Evolutionary conservation across 1,140 invertebrate species (phyloP), one percentile per base, ranked within the genome.

Genomic region (Stegodyphus dumicola): DNA sequence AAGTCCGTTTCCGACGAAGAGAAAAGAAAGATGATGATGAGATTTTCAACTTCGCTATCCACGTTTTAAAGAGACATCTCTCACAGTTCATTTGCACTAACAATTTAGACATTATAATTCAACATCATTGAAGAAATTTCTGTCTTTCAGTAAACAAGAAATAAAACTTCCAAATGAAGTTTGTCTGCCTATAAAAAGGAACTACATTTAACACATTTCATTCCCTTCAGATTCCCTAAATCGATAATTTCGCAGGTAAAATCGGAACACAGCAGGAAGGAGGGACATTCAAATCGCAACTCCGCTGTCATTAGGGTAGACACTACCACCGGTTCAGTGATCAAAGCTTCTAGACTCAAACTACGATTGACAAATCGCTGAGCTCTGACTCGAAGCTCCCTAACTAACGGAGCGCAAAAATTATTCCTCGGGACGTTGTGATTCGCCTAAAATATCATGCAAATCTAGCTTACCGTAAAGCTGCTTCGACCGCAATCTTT

Each of bases 391-490:
- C 17, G 64, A 67, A 54, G n/a, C 48, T 49, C 56, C 48, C 7
- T 64, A 69, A 52, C 67, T 60, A 60, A 49, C 77, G 10, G 66
- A 17, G 52, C 53, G 66, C 33, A 18, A 80, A 80, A 71, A 9
- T 66, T 3, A 15, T 66, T 52, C 77, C 18, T 80, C 9, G 11
- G 5, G 49, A 53, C 33, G 67, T 18, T 49, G 10, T 6, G 17
- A 0, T 9, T 5, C 17, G n/a, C 7, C 65, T 51, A 51, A 71
- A 71, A 80, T 80, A 80, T 70, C 77, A n/a, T 17, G 60, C 17
- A 71, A 80, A 54, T 74, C 17, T 71, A 71, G 52, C 49, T 71
- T 60, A 71, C 49, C 77, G 66, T 71, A 71, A 71, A 80, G 33
- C 71, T 71, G 77, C 66, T 13, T 60, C 52, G 52, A 80, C 33